Evolutionary conservation across 2,888 invertebrate species (phyloP), one percentile per base, ranked within the genome.

Genomic region (Phortica okadai): DNA sequence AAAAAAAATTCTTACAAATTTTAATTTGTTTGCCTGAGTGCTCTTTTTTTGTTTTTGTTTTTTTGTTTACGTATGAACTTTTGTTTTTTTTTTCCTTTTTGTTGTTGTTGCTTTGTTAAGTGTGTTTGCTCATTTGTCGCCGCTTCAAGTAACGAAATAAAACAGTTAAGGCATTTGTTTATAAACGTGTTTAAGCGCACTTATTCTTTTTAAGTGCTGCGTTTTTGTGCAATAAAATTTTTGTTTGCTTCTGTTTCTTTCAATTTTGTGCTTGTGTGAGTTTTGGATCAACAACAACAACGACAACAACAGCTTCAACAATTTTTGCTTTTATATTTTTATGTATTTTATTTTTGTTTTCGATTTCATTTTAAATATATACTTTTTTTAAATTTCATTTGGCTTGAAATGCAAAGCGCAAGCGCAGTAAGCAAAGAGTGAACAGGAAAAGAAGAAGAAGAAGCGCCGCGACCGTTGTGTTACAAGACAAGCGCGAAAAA

Each of bases 131-230:
- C 33, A 33, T 33, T 33, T 33, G 50, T 14, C 8, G 50, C 6
- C 10, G 50, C 50, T 50, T 50, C 50, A 44, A 69, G 42, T 44
- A 41, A 33, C 33, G 56, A 50, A 44, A 72, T 21, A 56, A 73
- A 54, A 50, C 72, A 72, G 56, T 72, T n/a, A n/a, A 44, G 14
- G 21, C 14, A 70, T 14, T 50, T 70, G 56, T 72, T 72, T 21
- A 44, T 41, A 50, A 25, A 50, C 25, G 42, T 25, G 8, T 6
- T 42, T 11, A 72, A 72, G 54, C 14, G 72, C 1, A 8, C 14
- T 50, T 72, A 14, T 45, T 50, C 14, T 50, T 50, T 50, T 50
- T 8, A 8, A 11, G 50, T 50, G 50, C 50, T 50, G 50, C 14
- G 50, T 14, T 50, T 50, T 50, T 50, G 50, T 50, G 50, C 8